Base-by-base conservation (phyloP, 2,888 invertebrate species). In the Xestia sexstrigata region DNA sequence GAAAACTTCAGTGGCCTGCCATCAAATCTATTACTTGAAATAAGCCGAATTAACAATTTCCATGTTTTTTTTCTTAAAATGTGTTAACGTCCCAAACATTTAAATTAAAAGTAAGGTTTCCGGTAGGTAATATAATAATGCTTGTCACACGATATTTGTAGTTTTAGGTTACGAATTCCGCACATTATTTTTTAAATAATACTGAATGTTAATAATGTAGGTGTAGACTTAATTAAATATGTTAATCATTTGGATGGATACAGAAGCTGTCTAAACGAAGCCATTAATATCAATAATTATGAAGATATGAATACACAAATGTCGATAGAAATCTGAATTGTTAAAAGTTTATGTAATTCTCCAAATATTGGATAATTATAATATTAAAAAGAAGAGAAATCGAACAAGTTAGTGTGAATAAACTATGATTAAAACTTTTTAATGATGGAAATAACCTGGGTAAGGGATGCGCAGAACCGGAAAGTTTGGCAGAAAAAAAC, bases 111-210 rank as follows among this genome's bases (percentile, higher is more conserved):
- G 35, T 73, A 75, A 60, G 79, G 72, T 52, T 84, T 86, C 84
- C 79, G 79, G 87, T 84, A 81, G 79, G 87, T 84, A 81, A 70
- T 74, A 72, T 70, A 70, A 82, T 84, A 58, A 67, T 39, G 39
- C 35, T 23, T 60, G 74, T 81, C 76, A 65, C 72, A 78, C 68
- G 72, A 82, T 79, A 20, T 63, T 42, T 75, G 69, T 77, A 77
- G 65, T 72, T 73, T 63, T 58, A n/a, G 70, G 70, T 72, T 67
- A 69, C 70, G 49, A 73, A 78, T 75, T 65, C 70, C 13, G 55
- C 13, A 55, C 23, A 52, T n/a, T n/a, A 52, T 23, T 52, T 52
- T 52, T n/a, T 3, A 15, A n/a, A 30, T 60, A 60, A 60, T 60
- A 30, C 20, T 20, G 30, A 60, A 76, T 74, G 23, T 66, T 74